These are phyloP conservation scores for Sebastiscus tertius DNA, from an alignment of 2,797 vertebrate genomes.

Conservation along the genomic window DNA sequence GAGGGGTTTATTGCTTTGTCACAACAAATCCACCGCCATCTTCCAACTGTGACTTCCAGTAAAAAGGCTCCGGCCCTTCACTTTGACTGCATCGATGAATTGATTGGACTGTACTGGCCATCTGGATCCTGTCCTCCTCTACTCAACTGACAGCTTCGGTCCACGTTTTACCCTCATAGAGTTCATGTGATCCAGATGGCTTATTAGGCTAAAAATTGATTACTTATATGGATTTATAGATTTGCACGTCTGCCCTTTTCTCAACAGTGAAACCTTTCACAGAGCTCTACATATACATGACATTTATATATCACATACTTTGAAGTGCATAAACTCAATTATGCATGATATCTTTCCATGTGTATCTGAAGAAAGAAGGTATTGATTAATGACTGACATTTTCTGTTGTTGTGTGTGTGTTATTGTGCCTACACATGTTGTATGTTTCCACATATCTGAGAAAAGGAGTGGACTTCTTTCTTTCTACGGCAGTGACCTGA, in stretches of 20 bases:
- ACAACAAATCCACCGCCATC: not conserved
- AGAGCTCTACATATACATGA: constrained; percentile 13
- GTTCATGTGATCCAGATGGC: constrained; percentile 31
- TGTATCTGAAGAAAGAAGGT: not conserved
- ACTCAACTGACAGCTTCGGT: constrained; percentile 3
- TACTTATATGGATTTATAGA: constrained; percentile 47
- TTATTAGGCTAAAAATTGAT: constrained; percentile 41
- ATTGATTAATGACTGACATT: constrained; percentile 29
- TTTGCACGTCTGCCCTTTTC: constrained; percentile 47
- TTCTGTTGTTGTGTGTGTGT: not conserved
- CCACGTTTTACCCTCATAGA: not conserved
- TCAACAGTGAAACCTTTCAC: constrained; percentile 9
- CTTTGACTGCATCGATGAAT: constrained; percentile 37
- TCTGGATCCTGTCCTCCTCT: constrained; percentile 28
- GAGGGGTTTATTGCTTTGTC: constrained; percentile 7
- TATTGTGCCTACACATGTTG: not conserved
- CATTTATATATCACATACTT: constrained; percentile 34
- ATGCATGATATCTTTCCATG: constrained; percentile 19
- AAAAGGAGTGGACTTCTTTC: not conserved
- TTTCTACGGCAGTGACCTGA: too few species aligned
- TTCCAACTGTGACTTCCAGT: constrained; percentile 40
- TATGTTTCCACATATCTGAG: not conserved
- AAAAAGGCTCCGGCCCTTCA: not conserved
- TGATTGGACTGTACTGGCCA: constrained; percentile 32
- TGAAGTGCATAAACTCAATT: constrained; percentile 23